Evolutionary conservation across 2,113 vertebrate species (phyloP).

Genomic region (Argyrosomus japonicus): DNA sequence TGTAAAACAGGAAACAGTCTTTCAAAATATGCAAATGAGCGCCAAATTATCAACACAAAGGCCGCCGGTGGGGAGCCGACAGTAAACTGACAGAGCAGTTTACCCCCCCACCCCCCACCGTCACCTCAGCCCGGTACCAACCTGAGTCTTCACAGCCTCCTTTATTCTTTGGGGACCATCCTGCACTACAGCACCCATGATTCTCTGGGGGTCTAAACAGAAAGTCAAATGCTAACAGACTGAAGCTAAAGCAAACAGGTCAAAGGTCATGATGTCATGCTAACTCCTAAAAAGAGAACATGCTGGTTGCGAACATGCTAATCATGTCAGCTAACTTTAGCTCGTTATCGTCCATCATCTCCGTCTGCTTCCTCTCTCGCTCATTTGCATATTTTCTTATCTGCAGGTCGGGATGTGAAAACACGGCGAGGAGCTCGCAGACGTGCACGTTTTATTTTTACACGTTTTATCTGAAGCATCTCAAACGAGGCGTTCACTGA

Average conservation of each 20-base stretch:
- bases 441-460: background rate
- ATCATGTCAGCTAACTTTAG: background rate
- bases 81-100: background rate
- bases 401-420: background rate
- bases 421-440: background rate
- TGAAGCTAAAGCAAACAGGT: background rate
- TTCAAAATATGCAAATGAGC: conserved; percentile 39
- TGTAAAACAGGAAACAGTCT: conserved; percentile 11
- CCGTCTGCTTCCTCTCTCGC: conserved; percentile 23
- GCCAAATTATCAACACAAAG: conserved; percentile 20
- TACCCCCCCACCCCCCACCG: no score
- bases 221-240: background rate
- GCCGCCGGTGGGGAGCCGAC: background rate
- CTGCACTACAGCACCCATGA: background rate
- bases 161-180: no score
- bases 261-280: no score
- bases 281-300: conserved; percentile 3
- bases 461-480: conserved; percentile 1
- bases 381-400: conserved; percentile 54
- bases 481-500: no score
- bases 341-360: conserved; percentile 19
- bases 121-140: no score
- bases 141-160: no score
- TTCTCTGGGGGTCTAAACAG: background rate
- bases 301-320: background rate